Evolutionary conservation across 2,113 vertebrate genomes (phyloP), one percentile per base, ranked within the genome.

Genomic region (Syngnathus floridae): DNA sequence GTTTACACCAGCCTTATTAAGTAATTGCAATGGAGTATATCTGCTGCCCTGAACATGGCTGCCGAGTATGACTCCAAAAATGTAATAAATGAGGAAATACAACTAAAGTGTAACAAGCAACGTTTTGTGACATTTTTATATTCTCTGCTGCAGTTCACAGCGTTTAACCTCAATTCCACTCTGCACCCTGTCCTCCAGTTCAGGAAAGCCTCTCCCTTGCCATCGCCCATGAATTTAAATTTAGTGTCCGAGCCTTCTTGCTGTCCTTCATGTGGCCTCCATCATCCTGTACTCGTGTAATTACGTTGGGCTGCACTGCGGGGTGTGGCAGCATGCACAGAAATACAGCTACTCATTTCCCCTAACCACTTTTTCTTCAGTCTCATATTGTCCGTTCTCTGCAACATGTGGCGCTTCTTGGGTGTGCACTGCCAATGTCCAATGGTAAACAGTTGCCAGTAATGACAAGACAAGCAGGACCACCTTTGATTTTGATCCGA

Each of bases 301-400:
- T 90, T 90, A 91, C 75, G 75, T 56, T 61, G 66, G 75, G 79
- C 78, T 69, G 71, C 76, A 66, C 65, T 72, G 65, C 37, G 70
- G 90, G 88, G 90, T 89, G 89, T 85, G 87, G 81, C 81, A 1
- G 38, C 45, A 26, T 41, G 71, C 63, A 70, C 80, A 81, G 80
- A 88, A 88, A 87, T 86, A 82, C 56, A 89, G 73, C 79, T 26
- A 72, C 83, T 84, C 72, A 90, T 91, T 91, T 88, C 57, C 61
- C 0, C 52, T 16, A 41, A 88, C 86, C 83, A 74, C 80, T 79
- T 84, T 76, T 82, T 82, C 75, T 75, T 57, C 36, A 62, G 80
- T 77, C 76, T 84, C 74, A 64, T 65, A 75, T 82, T n/a, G 38
- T 73, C 67, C 76, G 68, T 71, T 51, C 16, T 71, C 11, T 35